A percentile compares a stretch with the other conserved stretches of the same genome.
Evolutionary conservation across 1,140 invertebrate genomes (phyloP).

Genomic region (Agrilus planipennis): DNA sequence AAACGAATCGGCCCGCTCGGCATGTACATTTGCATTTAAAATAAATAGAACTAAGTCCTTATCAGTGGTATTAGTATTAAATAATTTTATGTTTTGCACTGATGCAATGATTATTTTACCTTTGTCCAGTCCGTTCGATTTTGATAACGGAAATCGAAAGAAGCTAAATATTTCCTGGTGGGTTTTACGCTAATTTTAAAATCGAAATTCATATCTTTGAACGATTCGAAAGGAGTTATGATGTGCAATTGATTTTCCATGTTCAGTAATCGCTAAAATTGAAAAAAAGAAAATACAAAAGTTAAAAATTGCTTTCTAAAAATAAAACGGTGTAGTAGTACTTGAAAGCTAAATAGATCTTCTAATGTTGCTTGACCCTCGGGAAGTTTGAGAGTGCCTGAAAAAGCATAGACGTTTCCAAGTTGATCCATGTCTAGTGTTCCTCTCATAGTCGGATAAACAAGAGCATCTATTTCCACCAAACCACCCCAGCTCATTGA

Average conservation of each 20-base stretch:
- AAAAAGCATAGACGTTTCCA: slow-evolving; percentile 37
- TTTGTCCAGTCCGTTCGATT: slow-evolving; percentile 41
- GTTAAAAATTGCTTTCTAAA: neutral
- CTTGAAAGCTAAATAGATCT: slow-evolving; percentile 35
- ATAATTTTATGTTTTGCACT: neutral
- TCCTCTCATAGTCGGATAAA: slow-evolving; percentile 49
- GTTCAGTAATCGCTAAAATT: slow-evolving; percentile 42
- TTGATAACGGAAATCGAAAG: slow-evolving; percentile 39
- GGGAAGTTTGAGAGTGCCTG: slow-evolving; percentile 38
- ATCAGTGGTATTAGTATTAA: too few relatives aligned
- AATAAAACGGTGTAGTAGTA: slow-evolving; percentile 14
- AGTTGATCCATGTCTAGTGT: slow-evolving; percentile 45
- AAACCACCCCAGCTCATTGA: slow-evolving; percentile 45
- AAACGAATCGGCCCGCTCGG: too few relatives aligned
- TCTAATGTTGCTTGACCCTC: slow-evolving; percentile 40
- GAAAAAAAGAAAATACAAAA: neutral
- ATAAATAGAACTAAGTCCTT: too few relatives aligned
- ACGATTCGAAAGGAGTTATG: slow-evolving; percentile 45
- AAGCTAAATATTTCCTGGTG: too few relatives aligned
- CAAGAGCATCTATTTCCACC: slow-evolving; percentile 46
- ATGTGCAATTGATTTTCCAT: slow-evolving; percentile 54
- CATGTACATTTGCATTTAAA: too few relatives aligned
- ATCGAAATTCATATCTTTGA: slow-evolving; percentile 44
- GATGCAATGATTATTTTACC: slow-evolving; percentile 15
- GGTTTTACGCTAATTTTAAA: slow-evolving; percentile 44